phyloP scores from a whole-genome alignment of 2,888 invertebrate genomes.

The Drosophila parthenogenetica region DNA sequence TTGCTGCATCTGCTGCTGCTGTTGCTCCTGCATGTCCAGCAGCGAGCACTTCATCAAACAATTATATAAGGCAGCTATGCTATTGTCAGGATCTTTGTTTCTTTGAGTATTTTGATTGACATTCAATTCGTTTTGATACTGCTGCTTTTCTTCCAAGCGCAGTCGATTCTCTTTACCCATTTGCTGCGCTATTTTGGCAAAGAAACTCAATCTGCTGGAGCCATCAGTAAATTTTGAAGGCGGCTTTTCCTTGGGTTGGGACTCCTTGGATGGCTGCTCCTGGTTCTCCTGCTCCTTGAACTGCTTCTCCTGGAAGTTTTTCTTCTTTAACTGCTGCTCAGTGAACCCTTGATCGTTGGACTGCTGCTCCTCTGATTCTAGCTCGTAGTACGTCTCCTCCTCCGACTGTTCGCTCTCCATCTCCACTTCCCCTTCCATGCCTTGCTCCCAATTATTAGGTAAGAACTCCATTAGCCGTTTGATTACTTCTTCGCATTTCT shows the following conservation, averaged over 20 bases:
- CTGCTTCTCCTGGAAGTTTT: not conserved
- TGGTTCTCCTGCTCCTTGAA: not conserved
- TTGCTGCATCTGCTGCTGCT: not conserved
- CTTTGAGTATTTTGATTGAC: not conserved
- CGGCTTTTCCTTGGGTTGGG: not conserved
- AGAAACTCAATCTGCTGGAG: slow-evolving; percentile 4
- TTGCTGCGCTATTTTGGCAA: slow-evolving; percentile 33
- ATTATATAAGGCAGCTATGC: slow-evolving; percentile 28
- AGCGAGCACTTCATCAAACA: slow-evolving; percentile 43
- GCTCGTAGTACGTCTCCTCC: not conserved
- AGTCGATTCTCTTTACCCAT: slow-evolving; percentile 29
- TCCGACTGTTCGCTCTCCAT: not conserved
- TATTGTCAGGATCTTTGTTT: not conserved
- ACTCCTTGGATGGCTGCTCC: not conserved
- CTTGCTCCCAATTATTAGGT: not conserved
- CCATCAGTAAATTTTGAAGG: not conserved
- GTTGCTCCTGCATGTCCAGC: slow-evolving; percentile 6
- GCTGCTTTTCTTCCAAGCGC: slow-evolving; percentile 7
- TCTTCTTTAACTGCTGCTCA: not conserved
- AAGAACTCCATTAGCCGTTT: slow-evolving; percentile 37
- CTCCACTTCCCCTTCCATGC: not conserved
- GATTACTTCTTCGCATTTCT: slow-evolving; percentile 19
- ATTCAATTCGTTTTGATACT: not conserved
- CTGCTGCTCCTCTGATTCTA: not conserved
- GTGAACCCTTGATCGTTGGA: no score